Evolutionary conservation across 2,113 vertebrate species (phyloP).

Genomic region (Conger conger): DNA sequence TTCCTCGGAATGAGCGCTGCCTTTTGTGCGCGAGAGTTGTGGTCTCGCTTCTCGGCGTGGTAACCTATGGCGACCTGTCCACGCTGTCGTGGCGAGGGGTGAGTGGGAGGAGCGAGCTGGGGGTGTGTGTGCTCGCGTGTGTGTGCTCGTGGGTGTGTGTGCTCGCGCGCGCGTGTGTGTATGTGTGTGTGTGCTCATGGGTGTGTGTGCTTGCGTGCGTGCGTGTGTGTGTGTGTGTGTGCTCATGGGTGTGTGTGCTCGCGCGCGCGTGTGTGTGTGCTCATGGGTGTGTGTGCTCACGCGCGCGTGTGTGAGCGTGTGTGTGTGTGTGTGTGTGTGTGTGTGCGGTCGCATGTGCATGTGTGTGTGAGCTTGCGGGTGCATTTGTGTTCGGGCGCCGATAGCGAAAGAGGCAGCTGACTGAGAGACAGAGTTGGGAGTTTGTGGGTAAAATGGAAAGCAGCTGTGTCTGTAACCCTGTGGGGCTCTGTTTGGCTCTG

Average conservation of each 20-base stretch:
- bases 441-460: constrained; percentile 6
- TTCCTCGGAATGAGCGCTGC: background rate
- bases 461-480: background rate
- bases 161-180: no score
- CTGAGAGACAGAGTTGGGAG: background rate
- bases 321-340: background rate
- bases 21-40: background rate
- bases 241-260: no score
- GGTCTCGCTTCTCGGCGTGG: no score
- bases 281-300: background rate
- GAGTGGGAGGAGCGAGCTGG: background rate
- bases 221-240: no score
- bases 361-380: no score
- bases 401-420: background rate
- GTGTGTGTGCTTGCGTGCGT: no score
- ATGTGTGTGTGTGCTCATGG: no score
- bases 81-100: background rate
- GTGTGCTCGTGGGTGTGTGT: no score
- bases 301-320: no score
- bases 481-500: background rate
- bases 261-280: no score
- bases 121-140: background rate
- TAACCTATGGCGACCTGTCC: background rate
- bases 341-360: no score
- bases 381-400: no score